Percentiles rank a stretch among this genome's conserved stretches.
These are phyloP conservation scores for Helicoverpa armigera DNA, from an alignment of 1,140 invertebrate genomes.

Conservation along the genomic window DNA sequence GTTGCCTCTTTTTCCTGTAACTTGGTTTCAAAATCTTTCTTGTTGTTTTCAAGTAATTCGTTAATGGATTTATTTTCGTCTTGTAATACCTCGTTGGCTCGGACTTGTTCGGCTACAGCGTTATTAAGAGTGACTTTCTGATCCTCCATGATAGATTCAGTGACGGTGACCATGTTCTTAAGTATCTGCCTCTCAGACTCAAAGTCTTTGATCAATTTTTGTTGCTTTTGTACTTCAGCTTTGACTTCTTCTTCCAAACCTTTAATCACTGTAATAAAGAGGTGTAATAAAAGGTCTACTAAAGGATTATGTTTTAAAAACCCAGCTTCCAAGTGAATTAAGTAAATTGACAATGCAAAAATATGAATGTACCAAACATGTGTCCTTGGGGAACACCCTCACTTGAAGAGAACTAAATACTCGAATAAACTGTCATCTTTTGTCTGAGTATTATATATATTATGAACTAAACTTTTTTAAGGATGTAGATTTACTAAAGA, in stretches of 20 bases:
- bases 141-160: constrained; percentile 74
- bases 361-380: no score
- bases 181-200: constrained; percentile 69
- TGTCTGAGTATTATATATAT: no score
- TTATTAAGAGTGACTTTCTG: constrained; percentile 64
- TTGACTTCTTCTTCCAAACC: constrained; percentile 65
- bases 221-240: constrained; percentile 63
- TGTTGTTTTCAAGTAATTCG: constrained; percentile 50
- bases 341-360: no score
- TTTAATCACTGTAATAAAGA: constrained; percentile 70
- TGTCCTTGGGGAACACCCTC: no score
- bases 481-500: no score
- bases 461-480: no score
- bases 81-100: constrained; percentile 57
- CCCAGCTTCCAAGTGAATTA: no score
- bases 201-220: constrained; percentile 70
- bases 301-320: no score
- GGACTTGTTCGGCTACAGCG: constrained; percentile 59
- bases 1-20: constrained; percentile 60
- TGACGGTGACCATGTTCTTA: constrained; percentile 72
- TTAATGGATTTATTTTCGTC: constrained; percentile 59
- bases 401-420: no score
- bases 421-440: no score
- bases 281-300: constrained; percentile 47
- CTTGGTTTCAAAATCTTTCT: constrained; percentile 48